A percentile compares a stretch with the other conserved stretches of the same genome.
Evolutionary conservation across 2,797 vertebrate genomes (phyloP).

Genomic region (Epinephelus coioides): DNA sequence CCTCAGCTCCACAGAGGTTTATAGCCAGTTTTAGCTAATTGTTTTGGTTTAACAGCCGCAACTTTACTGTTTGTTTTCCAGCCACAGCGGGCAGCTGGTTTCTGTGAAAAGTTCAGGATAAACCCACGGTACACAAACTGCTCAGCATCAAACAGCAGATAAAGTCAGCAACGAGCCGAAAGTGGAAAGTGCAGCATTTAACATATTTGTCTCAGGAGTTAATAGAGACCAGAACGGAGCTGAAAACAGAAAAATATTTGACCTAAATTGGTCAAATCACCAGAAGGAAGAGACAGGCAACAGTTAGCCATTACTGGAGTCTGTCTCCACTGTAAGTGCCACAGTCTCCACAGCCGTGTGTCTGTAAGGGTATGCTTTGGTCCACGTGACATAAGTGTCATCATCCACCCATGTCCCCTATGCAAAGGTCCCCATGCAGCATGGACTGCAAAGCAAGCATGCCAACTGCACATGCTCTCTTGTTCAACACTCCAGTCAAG

Average conservation of each 20-base stretch:
- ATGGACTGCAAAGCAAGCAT: too few species aligned
- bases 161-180: background rate
- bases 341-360: too few species aligned
- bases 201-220: slow-evolving; percentile 2
- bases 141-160: slow-evolving; percentile 6
- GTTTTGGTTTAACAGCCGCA: slow-evolving; percentile 54
- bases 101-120: slow-evolving; percentile 11
- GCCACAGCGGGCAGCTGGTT: slow-evolving; percentile 35
- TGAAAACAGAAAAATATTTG: background rate
- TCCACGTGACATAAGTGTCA: too few species aligned
- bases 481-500: too few species aligned
- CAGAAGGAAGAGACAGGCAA: background rate
- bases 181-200: slow-evolving; percentile 3
- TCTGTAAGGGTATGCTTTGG: too few species aligned
- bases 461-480: too few species aligned
- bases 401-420: too few species aligned
- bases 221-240: background rate
- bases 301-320: background rate
- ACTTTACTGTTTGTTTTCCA: slow-evolving; percentile 48
- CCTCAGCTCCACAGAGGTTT: slow-evolving; percentile 35
- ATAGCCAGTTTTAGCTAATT: slow-evolving; percentile 54
- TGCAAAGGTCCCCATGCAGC: too few species aligned
- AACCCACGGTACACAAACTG: background rate
- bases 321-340: too few species aligned
- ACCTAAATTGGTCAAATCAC: background rate